Evolutionary conservation across 2,888 invertebrate species (phyloP).

Genomic region (Tetragnatha montana): DNA sequence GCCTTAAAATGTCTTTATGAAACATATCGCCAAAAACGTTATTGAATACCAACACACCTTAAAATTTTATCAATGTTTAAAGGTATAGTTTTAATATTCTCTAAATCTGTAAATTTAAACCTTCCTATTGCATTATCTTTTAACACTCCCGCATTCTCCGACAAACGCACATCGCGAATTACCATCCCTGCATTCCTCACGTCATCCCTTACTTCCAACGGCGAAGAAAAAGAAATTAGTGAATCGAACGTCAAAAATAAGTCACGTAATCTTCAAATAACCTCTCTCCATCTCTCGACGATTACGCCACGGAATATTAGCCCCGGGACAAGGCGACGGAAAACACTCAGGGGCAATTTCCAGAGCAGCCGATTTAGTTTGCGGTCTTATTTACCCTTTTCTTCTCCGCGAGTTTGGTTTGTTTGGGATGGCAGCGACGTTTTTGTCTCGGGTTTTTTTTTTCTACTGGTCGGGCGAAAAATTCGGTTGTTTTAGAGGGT

Average conservation of each 20-base stretch:
- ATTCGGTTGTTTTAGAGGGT: neutral
- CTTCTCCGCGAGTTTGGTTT: neutral
- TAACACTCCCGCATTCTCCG: neutral
- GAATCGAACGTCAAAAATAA: constrained; percentile 7
- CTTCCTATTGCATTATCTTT: too few relatives aligned
- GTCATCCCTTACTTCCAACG: neutral
- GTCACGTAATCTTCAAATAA: constrained; percentile 41
- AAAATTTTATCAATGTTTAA: too few relatives aligned
- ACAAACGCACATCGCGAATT: neutral
- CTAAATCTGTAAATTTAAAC: too few relatives aligned
- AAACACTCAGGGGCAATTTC: constrained; percentile 15
- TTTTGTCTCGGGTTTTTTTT: neutral
- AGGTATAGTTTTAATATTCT: too few relatives aligned
- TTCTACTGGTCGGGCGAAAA: neutral
- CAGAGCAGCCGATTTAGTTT: constrained; percentile 7
- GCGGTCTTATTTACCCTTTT: neutral
- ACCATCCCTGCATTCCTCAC: neutral
- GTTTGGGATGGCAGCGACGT: neutral
- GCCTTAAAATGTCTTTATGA: too few relatives aligned
- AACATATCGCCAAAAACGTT: too few relatives aligned
- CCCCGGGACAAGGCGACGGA: neutral
- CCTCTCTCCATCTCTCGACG: neutral
- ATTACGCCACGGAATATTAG: constrained; percentile 35
- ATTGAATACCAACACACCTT: too few relatives aligned
- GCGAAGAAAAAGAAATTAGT: neutral